Evolutionary conservation across 1,140 invertebrate genomes (phyloP).

Genomic region (Lepidurus arcticus): DNA sequence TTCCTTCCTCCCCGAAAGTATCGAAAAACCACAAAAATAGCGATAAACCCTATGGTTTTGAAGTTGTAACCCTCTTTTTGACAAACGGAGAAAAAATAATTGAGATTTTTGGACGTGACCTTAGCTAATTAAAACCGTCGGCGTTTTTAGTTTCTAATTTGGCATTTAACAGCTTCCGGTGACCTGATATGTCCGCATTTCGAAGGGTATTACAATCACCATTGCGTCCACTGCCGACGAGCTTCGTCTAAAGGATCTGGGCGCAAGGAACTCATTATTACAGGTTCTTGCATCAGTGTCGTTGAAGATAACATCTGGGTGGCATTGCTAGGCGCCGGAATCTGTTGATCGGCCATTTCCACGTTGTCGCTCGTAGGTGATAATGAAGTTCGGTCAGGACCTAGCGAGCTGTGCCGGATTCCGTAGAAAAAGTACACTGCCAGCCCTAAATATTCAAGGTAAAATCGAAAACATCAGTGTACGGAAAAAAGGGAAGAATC

Average conservation of each 20-base stretch:
- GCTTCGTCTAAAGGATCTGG: slow-evolving; percentile 25
- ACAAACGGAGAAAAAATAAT: neutral
- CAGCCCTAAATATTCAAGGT: slow-evolving; percentile 14
- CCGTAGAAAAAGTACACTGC: slow-evolving; percentile 29
- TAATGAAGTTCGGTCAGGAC: neutral
- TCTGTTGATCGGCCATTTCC: slow-evolving; percentile 20
- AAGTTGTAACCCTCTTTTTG: neutral
- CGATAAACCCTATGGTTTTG: neutral
- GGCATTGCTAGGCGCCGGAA: neutral
- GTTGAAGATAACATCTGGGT: neutral
- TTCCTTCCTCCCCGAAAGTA: neutral
- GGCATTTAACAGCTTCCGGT: neutral
- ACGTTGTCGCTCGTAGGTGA: neutral
- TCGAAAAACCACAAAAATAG: neutral
- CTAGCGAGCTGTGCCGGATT: slow-evolving; percentile 23
- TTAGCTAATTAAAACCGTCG: neutral
- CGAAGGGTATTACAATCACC: neutral
- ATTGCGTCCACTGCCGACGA: slow-evolving; percentile 24
- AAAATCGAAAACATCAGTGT: neutral
- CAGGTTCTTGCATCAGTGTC: neutral
- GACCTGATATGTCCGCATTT: slow-evolving; percentile 17
- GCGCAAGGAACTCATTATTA: neutral
- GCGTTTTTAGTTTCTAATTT: neutral
- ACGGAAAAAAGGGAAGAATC: neutral
- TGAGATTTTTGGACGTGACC: neutral